A percentile compares a stretch with the other conserved stretches of the same genome.
Conservation (phyloP, 2,888 invertebrate genomes). For the Smittia aterrima region DNA sequence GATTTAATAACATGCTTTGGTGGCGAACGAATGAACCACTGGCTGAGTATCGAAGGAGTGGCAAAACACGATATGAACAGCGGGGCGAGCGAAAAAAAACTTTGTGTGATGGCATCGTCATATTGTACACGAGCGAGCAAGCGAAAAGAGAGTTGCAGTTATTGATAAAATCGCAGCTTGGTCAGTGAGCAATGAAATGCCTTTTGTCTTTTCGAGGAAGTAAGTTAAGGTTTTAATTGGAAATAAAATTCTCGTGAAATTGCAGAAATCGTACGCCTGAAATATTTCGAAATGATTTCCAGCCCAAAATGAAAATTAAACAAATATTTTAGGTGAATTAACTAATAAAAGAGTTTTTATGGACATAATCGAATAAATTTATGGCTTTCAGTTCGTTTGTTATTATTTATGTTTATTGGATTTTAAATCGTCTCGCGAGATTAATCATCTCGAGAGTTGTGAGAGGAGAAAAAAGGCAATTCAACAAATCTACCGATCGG, state of each 20-base stretch:
- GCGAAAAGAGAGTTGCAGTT: background rate
- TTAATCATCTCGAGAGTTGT: background rate
- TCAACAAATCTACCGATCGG: background rate
- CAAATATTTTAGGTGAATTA: constrained; percentile 2
- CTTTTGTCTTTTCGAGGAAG: background rate
- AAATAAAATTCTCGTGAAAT: too few species aligned
- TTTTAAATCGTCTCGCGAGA: constrained; percentile 1
- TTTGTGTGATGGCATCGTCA: background rate
- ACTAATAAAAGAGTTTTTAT: background rate
- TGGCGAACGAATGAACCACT: background rate
- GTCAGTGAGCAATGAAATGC: background rate
- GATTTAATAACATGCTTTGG: constrained; percentile 18
- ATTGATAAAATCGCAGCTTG: background rate
- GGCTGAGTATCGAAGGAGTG: constrained; percentile 6
- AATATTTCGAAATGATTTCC: too few species aligned
- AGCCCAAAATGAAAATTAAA: background rate
- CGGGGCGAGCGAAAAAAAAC: background rate
- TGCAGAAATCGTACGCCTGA: too few species aligned
- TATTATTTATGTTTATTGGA: background rate
- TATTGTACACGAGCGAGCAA: background rate
- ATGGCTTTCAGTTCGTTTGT: background rate
- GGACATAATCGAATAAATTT: constrained; percentile 1
- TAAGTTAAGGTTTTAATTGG: background rate
- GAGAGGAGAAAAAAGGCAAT: background rate
- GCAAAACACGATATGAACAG: constrained; percentile 1